Conservation (phyloP, 2,113 vertebrate species). For the Deroptyus accipitrinus region DNA sequence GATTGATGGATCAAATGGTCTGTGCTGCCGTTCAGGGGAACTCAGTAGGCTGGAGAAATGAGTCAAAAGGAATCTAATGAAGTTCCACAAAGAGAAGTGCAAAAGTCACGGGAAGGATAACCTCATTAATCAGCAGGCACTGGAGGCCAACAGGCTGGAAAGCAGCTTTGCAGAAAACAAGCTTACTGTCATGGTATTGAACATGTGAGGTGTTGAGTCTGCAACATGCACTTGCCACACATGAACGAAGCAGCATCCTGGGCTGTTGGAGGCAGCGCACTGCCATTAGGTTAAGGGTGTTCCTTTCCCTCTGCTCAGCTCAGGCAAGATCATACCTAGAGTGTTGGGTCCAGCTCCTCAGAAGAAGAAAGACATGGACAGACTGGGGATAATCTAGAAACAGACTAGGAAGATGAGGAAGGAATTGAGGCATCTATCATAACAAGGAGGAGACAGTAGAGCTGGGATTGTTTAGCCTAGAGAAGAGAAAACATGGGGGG, state of each 20-base stretch:
- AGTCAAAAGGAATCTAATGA: neutral
- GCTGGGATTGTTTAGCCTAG: neutral
- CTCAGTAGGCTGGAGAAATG: neutral
- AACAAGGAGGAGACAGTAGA: neutral
- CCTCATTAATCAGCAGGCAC: neutral
- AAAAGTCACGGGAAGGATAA: neutral
- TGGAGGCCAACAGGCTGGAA: accelerated
- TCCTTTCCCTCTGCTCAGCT: neutral
- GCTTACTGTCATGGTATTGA: neutral
- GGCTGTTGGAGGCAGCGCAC: neutral
- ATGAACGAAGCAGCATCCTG: neutral
- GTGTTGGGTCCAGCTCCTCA: neutral
- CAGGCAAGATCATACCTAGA: neutral
- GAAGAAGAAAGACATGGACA: neutral
- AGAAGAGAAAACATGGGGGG: neutral
- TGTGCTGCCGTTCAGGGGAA: neutral
- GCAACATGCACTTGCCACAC: neutral
- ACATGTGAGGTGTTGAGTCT: neutral
- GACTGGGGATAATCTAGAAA: neutral
- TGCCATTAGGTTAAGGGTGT: neutral
- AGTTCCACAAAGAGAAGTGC: neutral
- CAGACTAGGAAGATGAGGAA: neutral
- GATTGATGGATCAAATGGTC: neutral
- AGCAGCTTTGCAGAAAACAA: neutral
- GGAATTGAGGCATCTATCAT: neutral